phyloP scores from a whole-genome alignment of 2,888 invertebrate genomes.

The Epistrophe eligans region DNA sequence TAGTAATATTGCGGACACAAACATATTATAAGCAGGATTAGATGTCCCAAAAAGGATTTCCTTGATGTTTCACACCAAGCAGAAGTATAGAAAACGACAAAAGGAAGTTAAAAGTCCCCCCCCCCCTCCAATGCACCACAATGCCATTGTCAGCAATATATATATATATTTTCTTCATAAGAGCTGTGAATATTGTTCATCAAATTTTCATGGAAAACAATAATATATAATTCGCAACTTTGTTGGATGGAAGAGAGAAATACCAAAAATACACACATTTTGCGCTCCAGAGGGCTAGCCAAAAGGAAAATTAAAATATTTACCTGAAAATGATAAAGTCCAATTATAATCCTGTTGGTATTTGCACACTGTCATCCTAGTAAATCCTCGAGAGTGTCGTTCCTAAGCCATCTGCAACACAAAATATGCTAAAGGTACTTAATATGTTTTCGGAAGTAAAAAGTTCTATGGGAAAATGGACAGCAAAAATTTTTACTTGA shows the following conservation, averaged over 20 bases:
- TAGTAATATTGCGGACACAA: slow-evolving; percentile 15
- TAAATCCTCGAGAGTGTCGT: slow-evolving; percentile 71
- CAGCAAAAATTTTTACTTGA: slow-evolving; percentile 47
- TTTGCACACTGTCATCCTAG: slow-evolving; percentile 68
- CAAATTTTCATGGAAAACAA: slow-evolving; percentile 71
- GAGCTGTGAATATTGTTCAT: slow-evolving; percentile 54
- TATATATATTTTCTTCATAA: slow-evolving; percentile 12
- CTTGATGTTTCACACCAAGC: slow-evolving; percentile 27
- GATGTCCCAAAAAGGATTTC: slow-evolving; percentile 29
- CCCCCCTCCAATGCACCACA: not conserved
- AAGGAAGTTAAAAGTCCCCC: not conserved
- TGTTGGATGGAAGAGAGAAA: slow-evolving; percentile 4
- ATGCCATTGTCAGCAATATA: not conserved
- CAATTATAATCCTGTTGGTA: slow-evolving; percentile 72
- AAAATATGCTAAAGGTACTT: slow-evolving; percentile 16
- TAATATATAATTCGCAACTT: slow-evolving; percentile 43
- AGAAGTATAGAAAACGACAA: not conserved
- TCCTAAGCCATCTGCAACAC: slow-evolving; percentile 64
- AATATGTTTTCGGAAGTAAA: not conserved
- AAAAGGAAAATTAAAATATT: slow-evolving; percentile 72
- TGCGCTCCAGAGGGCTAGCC: not conserved
- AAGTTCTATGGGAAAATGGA: slow-evolving; percentile 11
- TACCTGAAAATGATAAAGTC: slow-evolving; percentile 71
- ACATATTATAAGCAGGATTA: slow-evolving; percentile 27
- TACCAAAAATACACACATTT: not conserved